phyloP scores from a whole-genome alignment of 2,888 invertebrate genomes.

The Ophioninae sp. region DNA sequence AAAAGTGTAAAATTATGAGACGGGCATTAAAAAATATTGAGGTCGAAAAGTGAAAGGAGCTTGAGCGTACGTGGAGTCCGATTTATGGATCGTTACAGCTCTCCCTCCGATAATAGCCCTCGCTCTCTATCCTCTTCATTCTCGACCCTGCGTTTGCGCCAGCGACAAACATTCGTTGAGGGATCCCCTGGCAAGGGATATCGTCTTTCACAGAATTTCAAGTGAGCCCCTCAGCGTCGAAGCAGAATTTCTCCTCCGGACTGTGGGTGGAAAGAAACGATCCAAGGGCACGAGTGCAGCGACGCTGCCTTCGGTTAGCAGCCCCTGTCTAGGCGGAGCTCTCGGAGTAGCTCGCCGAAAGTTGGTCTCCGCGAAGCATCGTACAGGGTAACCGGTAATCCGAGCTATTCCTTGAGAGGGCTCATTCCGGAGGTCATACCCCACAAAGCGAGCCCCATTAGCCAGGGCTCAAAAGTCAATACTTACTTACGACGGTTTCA shows the following conservation, averaged over 20 bases:
- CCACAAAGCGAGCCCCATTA: too few relatives aligned
- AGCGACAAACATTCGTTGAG: conserved; percentile 76
- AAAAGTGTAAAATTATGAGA: too few relatives aligned
- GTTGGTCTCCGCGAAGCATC: conserved; percentile 36
- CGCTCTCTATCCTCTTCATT: not conserved
- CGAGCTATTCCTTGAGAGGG: too few relatives aligned
- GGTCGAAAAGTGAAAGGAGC: not conserved
- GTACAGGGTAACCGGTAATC: not conserved
- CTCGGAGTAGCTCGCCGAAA: conserved; percentile 54
- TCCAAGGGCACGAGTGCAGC: conserved; percentile 22
- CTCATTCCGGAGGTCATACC: too few relatives aligned
- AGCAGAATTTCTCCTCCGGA: conserved; percentile 60
- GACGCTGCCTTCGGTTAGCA: conserved; percentile 65
- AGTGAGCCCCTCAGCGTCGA: conserved; percentile 64
- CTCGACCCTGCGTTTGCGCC: conserved; percentile 10
- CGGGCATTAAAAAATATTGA: not conserved
- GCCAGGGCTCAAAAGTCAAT: too few relatives aligned
- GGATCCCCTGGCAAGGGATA: conserved; percentile 64
- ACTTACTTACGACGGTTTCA: too few relatives aligned
- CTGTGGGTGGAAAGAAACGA: conserved; percentile 1
- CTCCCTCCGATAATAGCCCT: conserved; percentile 39
- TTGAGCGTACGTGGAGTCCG: not conserved
- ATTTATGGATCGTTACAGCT: not conserved
- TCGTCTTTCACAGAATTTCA: conserved; percentile 76
- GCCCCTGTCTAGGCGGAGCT: conserved; percentile 42